A percentile compares a stretch with the other conserved stretches of the same genome.
Evolutionary conservation across 2,797 vertebrate species (phyloP).

Genomic region (Meriones psammophilus): DNA sequence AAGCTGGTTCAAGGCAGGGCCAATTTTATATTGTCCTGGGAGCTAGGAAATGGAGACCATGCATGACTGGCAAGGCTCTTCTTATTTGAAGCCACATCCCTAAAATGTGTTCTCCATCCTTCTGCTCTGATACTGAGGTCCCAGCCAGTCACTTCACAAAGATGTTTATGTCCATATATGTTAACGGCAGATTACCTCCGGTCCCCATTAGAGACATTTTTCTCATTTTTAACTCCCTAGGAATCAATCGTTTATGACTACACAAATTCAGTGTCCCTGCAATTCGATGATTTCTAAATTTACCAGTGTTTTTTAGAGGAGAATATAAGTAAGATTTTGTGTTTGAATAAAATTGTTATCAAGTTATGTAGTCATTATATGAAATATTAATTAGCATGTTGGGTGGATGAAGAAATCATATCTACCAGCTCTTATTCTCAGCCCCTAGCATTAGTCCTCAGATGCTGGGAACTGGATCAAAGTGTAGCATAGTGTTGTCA

Average conservation of each 20-base stretch:
- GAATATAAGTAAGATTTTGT: constrained; percentile 15
- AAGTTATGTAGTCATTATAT: not conserved
- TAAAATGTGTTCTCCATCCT: not conserved
- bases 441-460: not conserved
- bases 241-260: constrained; percentile 5
- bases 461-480: not conserved
- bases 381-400: not conserved
- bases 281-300: not conserved
- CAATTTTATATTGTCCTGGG: not conserved
- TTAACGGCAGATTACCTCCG: not conserved
- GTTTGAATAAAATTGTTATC: not conserved
- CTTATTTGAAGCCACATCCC: not conserved
- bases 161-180: not conserved
- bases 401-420: constrained; percentile 23
- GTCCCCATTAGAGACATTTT: not conserved
- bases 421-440: not conserved
- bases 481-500: not conserved
- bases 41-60: not conserved
- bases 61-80: not conserved
- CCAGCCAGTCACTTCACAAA: not conserved
- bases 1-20: not conserved
- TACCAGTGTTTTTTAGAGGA: not conserved
- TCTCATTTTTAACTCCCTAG: not conserved
- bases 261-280: not conserved
- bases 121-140: not conserved